Evolutionary conservation across 2,888 invertebrate species (phyloP).

Genomic region (Scrobipalpa atriplicella): DNA sequence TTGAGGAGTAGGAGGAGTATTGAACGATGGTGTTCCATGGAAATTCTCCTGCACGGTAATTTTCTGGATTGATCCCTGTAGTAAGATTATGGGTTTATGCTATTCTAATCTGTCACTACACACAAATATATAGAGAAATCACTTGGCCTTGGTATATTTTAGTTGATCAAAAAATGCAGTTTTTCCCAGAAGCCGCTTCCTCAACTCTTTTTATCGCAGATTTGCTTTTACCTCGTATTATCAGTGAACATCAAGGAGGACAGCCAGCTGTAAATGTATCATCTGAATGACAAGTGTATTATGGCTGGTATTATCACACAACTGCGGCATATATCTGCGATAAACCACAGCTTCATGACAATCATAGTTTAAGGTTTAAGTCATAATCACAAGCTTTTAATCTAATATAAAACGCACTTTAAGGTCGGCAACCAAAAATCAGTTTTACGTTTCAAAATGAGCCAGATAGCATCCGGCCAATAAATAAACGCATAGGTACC

Average conservation of each 20-base stretch:
- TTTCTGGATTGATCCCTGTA: too few species aligned
- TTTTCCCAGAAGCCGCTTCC: background rate
- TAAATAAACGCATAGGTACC: too few species aligned
- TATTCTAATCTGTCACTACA: too few species aligned
- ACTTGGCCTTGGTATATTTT: too few species aligned
- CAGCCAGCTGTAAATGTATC: background rate
- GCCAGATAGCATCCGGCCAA: too few species aligned
- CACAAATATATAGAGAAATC: too few species aligned
- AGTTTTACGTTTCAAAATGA: too few species aligned
- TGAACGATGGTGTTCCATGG: too few species aligned
- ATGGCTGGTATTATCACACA: slow-evolving; percentile 61
- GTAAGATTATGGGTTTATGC: too few species aligned
- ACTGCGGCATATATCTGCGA: slow-evolving; percentile 48
- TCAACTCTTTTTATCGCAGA: background rate
- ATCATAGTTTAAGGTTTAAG: background rate
- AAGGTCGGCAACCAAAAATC: background rate
- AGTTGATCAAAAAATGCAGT: too few species aligned
- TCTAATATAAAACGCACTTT: background rate
- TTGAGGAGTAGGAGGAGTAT: too few species aligned
- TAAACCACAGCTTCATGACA: slow-evolving; percentile 27
- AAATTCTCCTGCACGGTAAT: too few species aligned
- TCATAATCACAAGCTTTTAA: background rate
- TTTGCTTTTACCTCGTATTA: background rate
- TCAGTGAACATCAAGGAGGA: background rate
- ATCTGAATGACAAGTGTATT: slow-evolving; percentile 54